phyloP scores from a whole-genome alignment of 2,888 invertebrate genomes.

The Synergus japonicus region DNA sequence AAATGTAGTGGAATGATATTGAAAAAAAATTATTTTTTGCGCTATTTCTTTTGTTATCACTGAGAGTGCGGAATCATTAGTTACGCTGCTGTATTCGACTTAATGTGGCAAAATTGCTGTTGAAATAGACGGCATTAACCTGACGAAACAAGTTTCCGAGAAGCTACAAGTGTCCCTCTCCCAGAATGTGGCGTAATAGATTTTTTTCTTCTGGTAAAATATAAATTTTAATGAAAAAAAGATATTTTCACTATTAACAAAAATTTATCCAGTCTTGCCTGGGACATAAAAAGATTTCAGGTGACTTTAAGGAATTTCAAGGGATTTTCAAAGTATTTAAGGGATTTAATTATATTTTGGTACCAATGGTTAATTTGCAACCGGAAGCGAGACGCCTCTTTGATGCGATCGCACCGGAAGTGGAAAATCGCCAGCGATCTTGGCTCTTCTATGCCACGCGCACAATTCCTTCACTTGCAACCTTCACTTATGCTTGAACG shows the following conservation, averaged over 20 bases:
- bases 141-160: slow-evolving; percentile 24
- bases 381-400: slow-evolving; percentile 22
- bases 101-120: slow-evolving; percentile 27
- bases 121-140: slow-evolving; percentile 34
- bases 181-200: slow-evolving; percentile 20
- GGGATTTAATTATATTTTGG: slow-evolving; percentile 17
- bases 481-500: slow-evolving; percentile 25
- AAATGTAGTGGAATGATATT: slow-evolving; percentile 13
- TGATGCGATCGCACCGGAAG: slow-evolving; percentile 27
- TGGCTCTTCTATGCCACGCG: slow-evolving; percentile 25
- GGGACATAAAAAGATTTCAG: no score
- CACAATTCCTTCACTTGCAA: slow-evolving; percentile 9
- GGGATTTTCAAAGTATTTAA: neutral
- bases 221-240: neutral
- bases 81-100: slow-evolving; percentile 5
- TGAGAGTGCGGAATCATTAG: neutral
- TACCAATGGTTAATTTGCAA: slow-evolving; percentile 1
- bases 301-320: neutral
- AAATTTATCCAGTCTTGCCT: no score
- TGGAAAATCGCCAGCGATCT: slow-evolving; percentile 17
- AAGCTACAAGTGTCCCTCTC: slow-evolving; percentile 29
- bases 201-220: slow-evolving; percentile 10
- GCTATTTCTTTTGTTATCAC: slow-evolving; percentile 30
- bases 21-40: slow-evolving; percentile 6
- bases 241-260: no score